These are phyloP conservation scores for Matsumurasca onukii DNA, from an alignment of 1,140 invertebrate genomes.

Conservation along the genomic window DNA sequence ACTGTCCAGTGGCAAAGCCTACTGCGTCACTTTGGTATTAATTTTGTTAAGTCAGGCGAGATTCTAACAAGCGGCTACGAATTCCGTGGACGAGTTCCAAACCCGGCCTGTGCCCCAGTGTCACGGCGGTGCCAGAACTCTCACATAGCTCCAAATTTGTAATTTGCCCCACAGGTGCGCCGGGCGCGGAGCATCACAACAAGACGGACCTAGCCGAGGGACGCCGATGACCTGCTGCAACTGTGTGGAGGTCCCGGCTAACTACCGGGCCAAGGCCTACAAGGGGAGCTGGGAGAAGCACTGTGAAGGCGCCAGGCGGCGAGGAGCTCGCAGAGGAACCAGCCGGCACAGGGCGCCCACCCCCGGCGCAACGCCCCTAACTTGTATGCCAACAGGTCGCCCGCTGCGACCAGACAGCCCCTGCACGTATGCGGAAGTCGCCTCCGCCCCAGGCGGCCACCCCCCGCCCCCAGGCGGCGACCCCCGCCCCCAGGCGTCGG, in stretches of 20 bases:
- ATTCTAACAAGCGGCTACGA: not conserved
- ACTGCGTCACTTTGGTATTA: not conserved
- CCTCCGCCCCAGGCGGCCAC: too few relatives aligned
- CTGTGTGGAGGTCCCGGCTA: slow-evolving; percentile 45
- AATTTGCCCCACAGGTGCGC: slow-evolving; percentile 42
- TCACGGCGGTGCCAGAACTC: slow-evolving; percentile 43
- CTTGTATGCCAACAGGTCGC: too few relatives aligned
- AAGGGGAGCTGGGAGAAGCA: slow-evolving; percentile 22
- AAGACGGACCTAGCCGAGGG: slow-evolving; percentile 38
- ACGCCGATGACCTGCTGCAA: slow-evolving; percentile 42
- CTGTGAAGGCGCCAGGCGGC: not conserved
- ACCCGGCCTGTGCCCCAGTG: slow-evolving; percentile 39
- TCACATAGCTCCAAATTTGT: slow-evolving; percentile 47
- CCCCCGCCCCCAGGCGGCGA: too few relatives aligned
- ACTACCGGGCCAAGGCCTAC: slow-evolving; percentile 44
- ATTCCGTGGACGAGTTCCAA: not conserved
- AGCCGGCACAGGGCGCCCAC: too few relatives aligned
- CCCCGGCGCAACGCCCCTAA: too few relatives aligned
- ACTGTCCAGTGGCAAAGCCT: not conserved
- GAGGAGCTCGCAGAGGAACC: too few relatives aligned
- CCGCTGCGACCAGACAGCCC: too few relatives aligned
- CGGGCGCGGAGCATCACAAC: slow-evolving; percentile 46
- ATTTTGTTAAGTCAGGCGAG: not conserved
- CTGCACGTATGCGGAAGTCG: too few relatives aligned
- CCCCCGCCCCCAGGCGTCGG: too few relatives aligned